Evolutionary conservation across 2,888 invertebrate species (phyloP).

Genomic region (Phania funesta): DNA sequence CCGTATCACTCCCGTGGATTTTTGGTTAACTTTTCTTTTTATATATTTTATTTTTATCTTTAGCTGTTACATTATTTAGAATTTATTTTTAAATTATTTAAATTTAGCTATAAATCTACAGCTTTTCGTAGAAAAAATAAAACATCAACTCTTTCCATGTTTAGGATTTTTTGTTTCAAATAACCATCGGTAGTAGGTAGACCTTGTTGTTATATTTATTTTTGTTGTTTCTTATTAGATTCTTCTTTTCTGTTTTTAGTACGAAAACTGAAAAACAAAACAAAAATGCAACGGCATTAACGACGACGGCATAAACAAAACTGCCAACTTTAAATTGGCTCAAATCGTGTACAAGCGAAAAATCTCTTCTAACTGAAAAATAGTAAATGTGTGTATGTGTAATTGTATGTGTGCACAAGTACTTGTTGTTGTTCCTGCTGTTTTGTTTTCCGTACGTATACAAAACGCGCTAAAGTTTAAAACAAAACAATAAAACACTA

Average conservation of each 20-base stretch:
- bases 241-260: not conserved
- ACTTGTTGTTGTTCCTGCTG: slow-evolving; percentile 11
- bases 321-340: slow-evolving; percentile 79
- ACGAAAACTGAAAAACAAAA: slow-evolving; percentile 61
- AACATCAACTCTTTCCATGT: not conserved
- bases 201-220: slow-evolving; percentile 16
- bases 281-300: slow-evolving; percentile 71
- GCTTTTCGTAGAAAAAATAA: not conserved
- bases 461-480: slow-evolving; percentile 33
- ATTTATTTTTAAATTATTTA: slow-evolving; percentile 1
- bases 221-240: not conserved
- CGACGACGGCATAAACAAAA: slow-evolving; percentile 78
- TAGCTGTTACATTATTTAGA: not conserved
- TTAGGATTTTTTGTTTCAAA: slow-evolving; percentile 10
- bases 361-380: slow-evolving; percentile 72
- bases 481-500: slow-evolving; percentile 8
- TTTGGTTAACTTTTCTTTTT: not conserved
- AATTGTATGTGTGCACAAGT: slow-evolving; percentile 13
- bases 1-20: slow-evolving; percentile 17
- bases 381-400: slow-evolving; percentile 21
- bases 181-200: slow-evolving; percentile 8
- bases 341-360: slow-evolving; percentile 77
- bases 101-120: not conserved
- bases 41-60: not conserved
- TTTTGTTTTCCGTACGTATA: slow-evolving; percentile 23